Evolutionary conservation across 1,140 invertebrate species (phyloP).

Genomic region (Caenorhabditis remanei): DNA sequence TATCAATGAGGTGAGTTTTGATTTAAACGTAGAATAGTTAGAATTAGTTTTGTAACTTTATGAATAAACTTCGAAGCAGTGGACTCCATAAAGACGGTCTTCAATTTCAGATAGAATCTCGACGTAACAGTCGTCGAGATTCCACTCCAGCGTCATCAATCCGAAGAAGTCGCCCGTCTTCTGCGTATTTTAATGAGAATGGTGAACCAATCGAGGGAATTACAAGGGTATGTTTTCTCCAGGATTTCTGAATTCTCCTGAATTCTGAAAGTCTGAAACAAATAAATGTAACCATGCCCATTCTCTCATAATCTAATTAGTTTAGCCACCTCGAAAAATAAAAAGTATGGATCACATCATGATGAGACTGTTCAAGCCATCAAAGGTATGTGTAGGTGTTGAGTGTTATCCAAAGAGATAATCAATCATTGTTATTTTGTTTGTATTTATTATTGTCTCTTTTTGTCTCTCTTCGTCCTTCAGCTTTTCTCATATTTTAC

Average conservation of each 20-base stretch:
- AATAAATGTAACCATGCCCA: no score
- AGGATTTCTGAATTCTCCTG: not conserved
- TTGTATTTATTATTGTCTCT: not conserved
- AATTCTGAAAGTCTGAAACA: no score
- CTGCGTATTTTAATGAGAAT: constrained; percentile 41
- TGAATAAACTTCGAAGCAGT: no score
- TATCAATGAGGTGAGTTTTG: constrained; percentile 30
- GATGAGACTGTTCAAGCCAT: constrained; percentile 29
- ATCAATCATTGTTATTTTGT: not conserved
- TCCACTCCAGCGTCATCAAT: constrained; percentile 39
- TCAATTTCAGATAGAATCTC: constrained; percentile 33
- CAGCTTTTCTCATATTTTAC: not conserved
- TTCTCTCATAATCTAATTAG: not conserved
- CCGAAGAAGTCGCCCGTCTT: constrained; percentile 31
- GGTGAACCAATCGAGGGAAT: constrained; percentile 36
- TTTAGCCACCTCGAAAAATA: constrained; percentile 33
- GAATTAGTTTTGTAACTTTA: no score
- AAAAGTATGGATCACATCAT: constrained; percentile 47
- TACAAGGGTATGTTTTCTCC: not conserved
- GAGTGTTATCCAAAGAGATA: no score
- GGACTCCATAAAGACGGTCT: no score
- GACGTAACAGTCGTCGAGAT: constrained; percentile 34
- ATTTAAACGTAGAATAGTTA: not conserved
- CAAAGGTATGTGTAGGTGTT: not conserved
- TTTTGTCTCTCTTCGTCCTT: not conserved